Evolutionary conservation across 2,113 vertebrate genomes (phyloP), one percentile per base, ranked within the genome.

Genomic region (Toxostoma redivivum): DNA sequence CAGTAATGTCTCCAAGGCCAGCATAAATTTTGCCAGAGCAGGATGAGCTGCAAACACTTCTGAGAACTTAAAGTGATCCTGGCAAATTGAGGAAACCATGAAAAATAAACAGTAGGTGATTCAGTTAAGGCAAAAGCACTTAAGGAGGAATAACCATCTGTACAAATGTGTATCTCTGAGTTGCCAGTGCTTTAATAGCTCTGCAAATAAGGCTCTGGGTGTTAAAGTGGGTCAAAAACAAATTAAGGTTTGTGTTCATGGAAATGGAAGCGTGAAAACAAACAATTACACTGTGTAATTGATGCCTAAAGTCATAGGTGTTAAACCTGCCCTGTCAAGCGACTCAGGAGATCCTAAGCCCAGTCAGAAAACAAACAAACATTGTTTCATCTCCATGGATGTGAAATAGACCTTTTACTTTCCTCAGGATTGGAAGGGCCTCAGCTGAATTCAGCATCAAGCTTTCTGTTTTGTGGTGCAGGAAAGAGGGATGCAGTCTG

Each of bases 391-490:
- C 44, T 87, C 81, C 57, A 14, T 11, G 61, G 60, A 38, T 2
- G 2, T 60, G 42, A 92, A 86, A 42, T 0, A 10, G 74, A 84
- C 70, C 44, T 71, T 84, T 73, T 7, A 38, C 42, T 92, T 70
- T 65, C 45, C 13, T 35, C 20, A 35, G 12, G n/a, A 57, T 20
- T 57, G 60, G n/a, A 80, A 83, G 7, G 54, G 35, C 35, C 38
- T 58, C 77, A 17, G 81, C 38, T 38, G 44, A 92, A 51, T 38
- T 57, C 30, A 31, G 38, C 1, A 0, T 12, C 21, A 19, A 62
- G 54, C 5, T 30, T 81, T 73, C 58, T 37, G 18, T 50, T 45
- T 40, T n/a, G 2, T 0, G 1, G 27, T 0, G 0, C 57, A 67
- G n/a, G 16, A 11, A 61, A 67, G 44, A 66, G 12, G 10, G 37